Percentiles rank a stretch among this genome's conserved stretches.
These are phyloP conservation scores for Atta colombica DNA, from an alignment of 1,140 invertebrate genomes.

Conservation along the genomic window DNA sequence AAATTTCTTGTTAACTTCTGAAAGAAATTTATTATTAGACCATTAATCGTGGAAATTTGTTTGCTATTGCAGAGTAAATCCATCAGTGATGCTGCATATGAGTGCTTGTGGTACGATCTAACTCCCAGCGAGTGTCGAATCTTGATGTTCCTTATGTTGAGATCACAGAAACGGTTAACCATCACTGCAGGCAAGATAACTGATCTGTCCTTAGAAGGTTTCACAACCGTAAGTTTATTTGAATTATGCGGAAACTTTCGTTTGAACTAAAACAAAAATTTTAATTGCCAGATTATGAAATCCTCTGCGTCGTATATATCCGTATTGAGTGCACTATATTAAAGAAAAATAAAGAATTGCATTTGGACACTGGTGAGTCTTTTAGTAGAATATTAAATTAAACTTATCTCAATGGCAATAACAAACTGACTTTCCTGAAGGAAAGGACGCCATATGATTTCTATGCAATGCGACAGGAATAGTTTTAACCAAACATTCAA, in stretches of 20 bases:
- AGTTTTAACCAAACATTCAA: not conserved
- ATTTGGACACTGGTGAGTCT: not conserved
- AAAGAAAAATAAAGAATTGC: not conserved
- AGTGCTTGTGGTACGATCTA: slow-evolving; percentile 59
- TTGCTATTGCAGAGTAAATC: slow-evolving; percentile 55
- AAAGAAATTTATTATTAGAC: not conserved
- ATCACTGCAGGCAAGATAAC: slow-evolving; percentile 64
- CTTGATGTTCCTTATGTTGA: slow-evolving; percentile 54
- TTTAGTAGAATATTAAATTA: not conserved
- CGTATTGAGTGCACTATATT: slow-evolving; percentile 52
- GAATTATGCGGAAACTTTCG: not conserved
- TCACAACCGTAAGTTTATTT: slow-evolving; percentile 44
- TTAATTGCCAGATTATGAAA: slow-evolving; percentile 53
- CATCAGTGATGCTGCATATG: slow-evolving; percentile 55
- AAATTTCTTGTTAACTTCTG: not conserved
- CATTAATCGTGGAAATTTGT: slow-evolving; percentile 17
- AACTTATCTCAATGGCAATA: not conserved
- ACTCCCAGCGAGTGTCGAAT: slow-evolving; percentile 44
- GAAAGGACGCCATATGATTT: not conserved
- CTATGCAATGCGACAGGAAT: not conserved
- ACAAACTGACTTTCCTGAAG: not conserved
- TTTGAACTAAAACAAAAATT: slow-evolving; percentile 1
- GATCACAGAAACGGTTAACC: slow-evolving; percentile 62
- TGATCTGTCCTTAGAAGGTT: slow-evolving; percentile 60
- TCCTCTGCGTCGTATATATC: slow-evolving; percentile 51